Evolutionary conservation across 2,797 vertebrate species (phyloP), one percentile per base, ranked within the genome.

Genomic region (Discoglossus pictus): DNA sequence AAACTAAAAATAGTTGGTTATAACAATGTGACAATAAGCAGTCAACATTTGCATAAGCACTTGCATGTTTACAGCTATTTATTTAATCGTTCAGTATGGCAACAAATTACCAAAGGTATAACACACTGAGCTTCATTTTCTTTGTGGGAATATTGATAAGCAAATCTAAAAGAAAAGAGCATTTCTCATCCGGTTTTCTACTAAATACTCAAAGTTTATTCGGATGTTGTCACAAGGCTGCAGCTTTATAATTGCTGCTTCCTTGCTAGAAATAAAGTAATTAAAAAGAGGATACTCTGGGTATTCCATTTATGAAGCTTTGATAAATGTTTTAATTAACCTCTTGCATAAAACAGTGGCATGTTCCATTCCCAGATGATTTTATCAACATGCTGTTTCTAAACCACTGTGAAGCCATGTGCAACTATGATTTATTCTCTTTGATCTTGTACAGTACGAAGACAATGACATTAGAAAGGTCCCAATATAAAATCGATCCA

Each of bases 271-370:
- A 58, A 50, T 56, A 64, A 63, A 55, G 24, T 61, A 52, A 61
- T 68, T 61, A 59, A 35, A 53, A 59, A 35, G 53, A 64, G 51
- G 39, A 64, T 58, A 58, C 39, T 21, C 53, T 23, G 46, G 68
- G 51, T 38, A 39, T 52, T 71, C 38, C 44, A 52, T 59, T 71
- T 64, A 44, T 35, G 64, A 64, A 23, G 21, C 68, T 71, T 71
- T 71, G 68, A 71, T 71, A 61, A 52, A 65, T 64, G 53, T 59
- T 71, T 71, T 71, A 71, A 71, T 71, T 71, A 71, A 65, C 61
- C 68, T 71, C 53, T 71, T 71, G 68, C 52, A 71, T 65, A 51
- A 71, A 64, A 44, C 61, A 71, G 61, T 24, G 46, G 38, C 68
- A 35, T 44, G 27, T 36, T 52, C 61, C 54, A 55, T 64, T 59